Percentiles rank a stretch among this genome's conserved stretches.
Evolutionary conservation across 1,140 invertebrate species (phyloP).

Genomic region (Platyscapa corneri): DNA sequence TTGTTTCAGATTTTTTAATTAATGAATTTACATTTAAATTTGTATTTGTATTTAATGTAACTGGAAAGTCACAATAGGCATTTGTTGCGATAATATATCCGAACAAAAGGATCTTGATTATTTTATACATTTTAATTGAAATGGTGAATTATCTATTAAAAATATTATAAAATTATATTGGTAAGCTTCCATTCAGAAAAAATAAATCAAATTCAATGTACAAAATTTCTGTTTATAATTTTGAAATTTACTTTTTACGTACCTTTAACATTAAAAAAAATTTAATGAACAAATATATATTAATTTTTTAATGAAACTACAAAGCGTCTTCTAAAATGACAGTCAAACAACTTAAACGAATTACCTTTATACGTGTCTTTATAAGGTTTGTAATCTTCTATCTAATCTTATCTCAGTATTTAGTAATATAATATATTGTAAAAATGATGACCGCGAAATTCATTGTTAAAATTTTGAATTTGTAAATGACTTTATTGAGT

Average conservation of each 20-base stretch:
- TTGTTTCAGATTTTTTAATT: background rate
- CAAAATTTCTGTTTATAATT: background rate
- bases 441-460: conserved; percentile 46
- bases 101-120: background rate
- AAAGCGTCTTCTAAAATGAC: conserved; percentile 33
- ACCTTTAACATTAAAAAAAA: conserved; percentile 20
- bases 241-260: background rate
- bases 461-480: conserved; percentile 15
- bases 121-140: conserved; percentile 5
- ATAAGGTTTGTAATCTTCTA: conserved; percentile 47
- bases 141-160: background rate
- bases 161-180: background rate
- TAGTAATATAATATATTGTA: conserved; percentile 39
- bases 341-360: conserved; percentile 1
- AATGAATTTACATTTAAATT: background rate
- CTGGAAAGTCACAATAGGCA: background rate
- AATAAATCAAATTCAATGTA: too few relatives aligned
- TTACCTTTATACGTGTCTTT: conserved; percentile 6
- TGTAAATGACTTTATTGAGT: background rate
- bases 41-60: background rate
- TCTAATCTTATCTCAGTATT: conserved; percentile 50
- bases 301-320: conserved; percentile 13
- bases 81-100: background rate
- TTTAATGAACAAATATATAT: background rate
- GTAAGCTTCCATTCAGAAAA: too few relatives aligned